phyloP scores from a whole-genome alignment of 2,888 invertebrate species.

The Myathropa florea region DNA sequence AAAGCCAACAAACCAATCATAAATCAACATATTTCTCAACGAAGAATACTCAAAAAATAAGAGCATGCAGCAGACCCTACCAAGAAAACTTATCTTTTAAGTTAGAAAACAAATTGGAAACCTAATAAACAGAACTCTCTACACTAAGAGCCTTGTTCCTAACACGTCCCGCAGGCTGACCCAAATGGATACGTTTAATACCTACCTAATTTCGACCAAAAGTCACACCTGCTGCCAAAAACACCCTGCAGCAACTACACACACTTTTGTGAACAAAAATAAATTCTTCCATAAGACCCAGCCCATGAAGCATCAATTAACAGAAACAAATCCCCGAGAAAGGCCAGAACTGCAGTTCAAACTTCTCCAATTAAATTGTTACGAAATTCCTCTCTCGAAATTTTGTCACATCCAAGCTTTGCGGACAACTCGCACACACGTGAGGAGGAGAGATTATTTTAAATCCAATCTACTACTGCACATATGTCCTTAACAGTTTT shows the following conservation, averaged over 20 bases:
- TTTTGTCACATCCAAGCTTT: conserved; percentile 53
- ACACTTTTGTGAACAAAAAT: neutral
- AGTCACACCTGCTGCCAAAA: neutral
- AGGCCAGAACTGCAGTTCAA: conserved; percentile 16
- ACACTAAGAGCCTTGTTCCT: too few species aligned
- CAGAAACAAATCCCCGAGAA: conserved; percentile 34
- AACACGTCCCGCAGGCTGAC: neutral
- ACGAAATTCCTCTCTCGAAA: conserved; percentile 50
- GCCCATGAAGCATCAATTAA: conserved; percentile 30
- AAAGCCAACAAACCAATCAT: too few species aligned
- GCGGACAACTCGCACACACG: neutral
- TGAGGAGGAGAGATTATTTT: conserved; percentile 48
- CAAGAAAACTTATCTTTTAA: too few species aligned
- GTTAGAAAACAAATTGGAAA: too few species aligned
- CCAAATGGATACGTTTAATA: neutral
- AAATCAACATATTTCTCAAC: too few species aligned
- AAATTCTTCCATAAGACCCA: neutral
- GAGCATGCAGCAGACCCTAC: too few species aligned
- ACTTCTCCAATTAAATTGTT: conserved; percentile 70
- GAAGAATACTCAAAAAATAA: too few species aligned
- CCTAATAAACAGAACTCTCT: too few species aligned
- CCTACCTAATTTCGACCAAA: neutral
- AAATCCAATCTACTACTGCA: conserved; percentile 65
- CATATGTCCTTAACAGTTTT: conserved; percentile 68
- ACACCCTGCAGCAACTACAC: neutral